phyloP scores from a whole-genome alignment of 2,797 vertebrate species.

The Adelosebastes latens region DNA sequence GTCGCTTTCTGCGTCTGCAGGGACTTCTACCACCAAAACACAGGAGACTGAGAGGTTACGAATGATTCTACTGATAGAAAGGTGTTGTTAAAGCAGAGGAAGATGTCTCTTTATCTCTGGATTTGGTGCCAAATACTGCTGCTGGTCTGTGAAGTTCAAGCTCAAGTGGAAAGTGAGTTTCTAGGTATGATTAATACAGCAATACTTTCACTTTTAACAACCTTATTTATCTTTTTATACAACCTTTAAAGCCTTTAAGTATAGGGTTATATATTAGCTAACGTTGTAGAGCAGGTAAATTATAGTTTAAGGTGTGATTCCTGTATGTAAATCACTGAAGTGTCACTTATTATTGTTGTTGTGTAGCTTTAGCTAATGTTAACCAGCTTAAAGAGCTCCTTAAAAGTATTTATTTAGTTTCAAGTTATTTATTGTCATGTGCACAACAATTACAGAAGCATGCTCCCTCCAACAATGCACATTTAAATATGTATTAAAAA shows the following conservation, averaged over 20 bases:
- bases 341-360: background rate
- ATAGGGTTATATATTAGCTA: too few species aligned
- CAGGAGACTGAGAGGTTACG: background rate
- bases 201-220: background rate
- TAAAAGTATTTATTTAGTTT: background rate
- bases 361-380: background rate
- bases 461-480: background rate
- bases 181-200: background rate
- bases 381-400: too few species aligned
- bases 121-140: background rate
- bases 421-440: too few species aligned
- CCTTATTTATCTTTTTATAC: background rate
- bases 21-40: background rate
- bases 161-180: slow-evolving; percentile 78
- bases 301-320: background rate
- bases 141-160: slow-evolving; percentile 27
- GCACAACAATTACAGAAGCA: too few species aligned
- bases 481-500: background rate
- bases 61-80: background rate
- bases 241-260: background rate
- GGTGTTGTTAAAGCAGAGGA: slow-evolving; percentile 2
- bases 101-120: slow-evolving; percentile 52
- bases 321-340: background rate
- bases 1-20: background rate
- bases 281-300: too few species aligned